Percentiles rank a stretch among this genome's conserved stretches.
phyloP scores from a whole-genome alignment of 2,113 vertebrate species.

The Ammodytes marinus region DNA sequence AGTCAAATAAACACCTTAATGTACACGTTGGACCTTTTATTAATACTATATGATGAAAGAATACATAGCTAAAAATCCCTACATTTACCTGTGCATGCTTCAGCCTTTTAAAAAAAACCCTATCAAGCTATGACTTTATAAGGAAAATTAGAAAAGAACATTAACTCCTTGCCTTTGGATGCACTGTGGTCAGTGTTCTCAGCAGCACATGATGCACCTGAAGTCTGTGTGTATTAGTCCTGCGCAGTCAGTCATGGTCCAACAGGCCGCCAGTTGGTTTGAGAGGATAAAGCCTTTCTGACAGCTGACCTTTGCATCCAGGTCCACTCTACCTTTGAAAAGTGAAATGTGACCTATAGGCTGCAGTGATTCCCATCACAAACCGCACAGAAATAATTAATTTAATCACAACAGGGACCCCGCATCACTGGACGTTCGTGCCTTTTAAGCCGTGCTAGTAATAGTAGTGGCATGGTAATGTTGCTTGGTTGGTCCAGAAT shows the following conservation, averaged over 20 bases:
- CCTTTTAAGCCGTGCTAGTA: background rate
- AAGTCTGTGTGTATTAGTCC: conserved; percentile 9
- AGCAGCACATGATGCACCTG: conserved; percentile 17
- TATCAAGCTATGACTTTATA: background rate
- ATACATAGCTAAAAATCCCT: too few relatives aligned
- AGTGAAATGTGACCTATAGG: conserved; percentile 82
- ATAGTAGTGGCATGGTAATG: background rate
- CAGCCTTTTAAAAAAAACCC: background rate
- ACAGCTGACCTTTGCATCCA: conserved; percentile 84
- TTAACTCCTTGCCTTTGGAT: background rate
- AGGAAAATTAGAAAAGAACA: background rate
- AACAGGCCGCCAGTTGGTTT: conserved; percentile 73
- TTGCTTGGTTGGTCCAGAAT: background rate
- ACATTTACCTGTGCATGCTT: too few relatives aligned
- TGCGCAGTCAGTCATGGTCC: conserved; percentile 57
- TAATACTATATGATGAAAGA: too few relatives aligned
- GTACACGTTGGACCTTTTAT: too few relatives aligned
- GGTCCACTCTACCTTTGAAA: conserved; percentile 69
- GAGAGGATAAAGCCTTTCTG: conserved; percentile 79
- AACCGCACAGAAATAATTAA: conserved; percentile 74
- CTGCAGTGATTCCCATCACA: conserved; percentile 67
- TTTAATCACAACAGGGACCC: conserved; percentile 63
- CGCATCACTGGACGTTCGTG: conserved; percentile 27
- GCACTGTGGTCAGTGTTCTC: conserved; percentile 10
- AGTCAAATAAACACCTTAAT: too few relatives aligned